Evolutionary conservation across 2,797 vertebrate species (phyloP).

Genomic region (Vireo griseus): DNA sequence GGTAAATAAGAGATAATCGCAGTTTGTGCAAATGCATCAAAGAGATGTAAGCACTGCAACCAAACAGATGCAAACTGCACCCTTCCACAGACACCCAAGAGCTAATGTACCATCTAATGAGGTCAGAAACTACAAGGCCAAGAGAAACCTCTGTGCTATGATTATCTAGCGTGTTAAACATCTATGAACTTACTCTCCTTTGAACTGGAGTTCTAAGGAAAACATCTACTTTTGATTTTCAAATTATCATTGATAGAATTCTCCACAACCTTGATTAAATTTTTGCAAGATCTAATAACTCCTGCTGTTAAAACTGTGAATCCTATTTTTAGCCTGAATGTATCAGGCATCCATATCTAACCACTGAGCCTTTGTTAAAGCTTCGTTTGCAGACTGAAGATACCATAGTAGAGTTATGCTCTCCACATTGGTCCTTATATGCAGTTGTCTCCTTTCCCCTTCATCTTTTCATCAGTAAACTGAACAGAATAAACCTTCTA

Average conservation of each 20-base stretch:
- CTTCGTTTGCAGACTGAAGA: neutral
- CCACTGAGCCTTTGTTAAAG: neutral
- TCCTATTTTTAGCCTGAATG: constrained; percentile 4
- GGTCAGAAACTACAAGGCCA: neutral
- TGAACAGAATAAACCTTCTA: neutral
- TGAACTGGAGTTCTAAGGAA: constrained; percentile 24
- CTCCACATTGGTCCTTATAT: neutral
- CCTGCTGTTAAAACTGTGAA: neutral
- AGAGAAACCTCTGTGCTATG: neutral
- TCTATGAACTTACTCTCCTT: neutral
- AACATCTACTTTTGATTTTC: constrained; percentile 5
- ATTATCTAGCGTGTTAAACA: neutral
- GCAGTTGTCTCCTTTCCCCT: neutral
- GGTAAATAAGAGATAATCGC: neutral
- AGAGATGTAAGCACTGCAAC: neutral
- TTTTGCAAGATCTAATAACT: neutral
- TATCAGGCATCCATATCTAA: neutral
- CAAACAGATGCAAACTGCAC: neutral
- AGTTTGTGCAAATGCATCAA: neutral
- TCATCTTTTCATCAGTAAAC: neutral
- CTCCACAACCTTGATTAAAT: constrained; percentile 12
- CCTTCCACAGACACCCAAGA: neutral
- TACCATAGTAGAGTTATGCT: neutral
- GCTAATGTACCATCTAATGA: neutral
- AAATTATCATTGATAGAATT: constrained; percentile 3